A percentile compares a stretch with the other conserved stretches of the same genome.
Evolutionary conservation across 2,797 vertebrate genomes (phyloP).

Genomic region (Artibeus jamaicensis): DNA sequence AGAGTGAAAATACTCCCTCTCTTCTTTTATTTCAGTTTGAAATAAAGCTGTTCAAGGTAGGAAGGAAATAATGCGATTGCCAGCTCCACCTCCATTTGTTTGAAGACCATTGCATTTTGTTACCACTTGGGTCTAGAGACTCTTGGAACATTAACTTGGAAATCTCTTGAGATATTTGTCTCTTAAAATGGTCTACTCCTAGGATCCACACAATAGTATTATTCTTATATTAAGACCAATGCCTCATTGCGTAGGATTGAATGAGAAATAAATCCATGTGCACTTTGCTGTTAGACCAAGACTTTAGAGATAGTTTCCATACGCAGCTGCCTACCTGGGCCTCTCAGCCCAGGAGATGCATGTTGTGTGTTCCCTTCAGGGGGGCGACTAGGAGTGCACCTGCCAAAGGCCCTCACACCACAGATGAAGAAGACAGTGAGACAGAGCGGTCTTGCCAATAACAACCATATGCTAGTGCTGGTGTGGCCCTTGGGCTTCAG

Average conservation of each 20-base stretch:
- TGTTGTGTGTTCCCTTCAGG: not conserved
- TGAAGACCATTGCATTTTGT: not conserved
- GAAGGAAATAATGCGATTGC: not conserved
- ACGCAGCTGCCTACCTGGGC: not conserved
- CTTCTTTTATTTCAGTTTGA: not conserved
- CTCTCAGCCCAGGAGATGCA: not conserved
- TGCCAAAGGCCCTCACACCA: not conserved
- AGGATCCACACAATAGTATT: not conserved
- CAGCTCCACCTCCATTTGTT: not conserved
- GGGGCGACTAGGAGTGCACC: not conserved
- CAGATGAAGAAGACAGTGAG: not conserved
- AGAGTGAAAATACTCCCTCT: not conserved
- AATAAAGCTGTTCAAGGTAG: not conserved
- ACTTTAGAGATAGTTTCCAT: not conserved
- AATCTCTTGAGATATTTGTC: constrained; percentile 1
- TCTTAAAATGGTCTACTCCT: not conserved
- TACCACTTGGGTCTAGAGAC: not conserved
- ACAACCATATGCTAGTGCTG: not conserved
- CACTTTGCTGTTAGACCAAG: not conserved
- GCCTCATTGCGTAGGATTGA: not conserved
- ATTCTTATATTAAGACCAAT: constrained; percentile 6
- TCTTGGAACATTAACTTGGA: not conserved
- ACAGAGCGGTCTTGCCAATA: not conserved
- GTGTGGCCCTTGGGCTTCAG: not conserved
- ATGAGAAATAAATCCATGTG: not conserved